Evolutionary conservation across 1,140 invertebrate genomes (phyloP).

Genomic region (Stegodyphus dumicola): DNA sequence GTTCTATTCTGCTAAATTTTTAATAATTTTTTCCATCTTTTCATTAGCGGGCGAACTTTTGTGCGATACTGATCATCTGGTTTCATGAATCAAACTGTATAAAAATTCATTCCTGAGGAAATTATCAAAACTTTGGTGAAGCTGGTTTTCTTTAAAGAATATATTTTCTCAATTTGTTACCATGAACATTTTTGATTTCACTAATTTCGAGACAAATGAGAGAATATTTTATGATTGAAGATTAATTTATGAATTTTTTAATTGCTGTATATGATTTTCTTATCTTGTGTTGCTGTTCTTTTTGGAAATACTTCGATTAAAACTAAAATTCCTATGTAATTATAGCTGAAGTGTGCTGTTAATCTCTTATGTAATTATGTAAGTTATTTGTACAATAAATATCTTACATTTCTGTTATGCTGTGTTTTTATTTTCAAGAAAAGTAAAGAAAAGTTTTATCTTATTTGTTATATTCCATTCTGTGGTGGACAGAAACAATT

Average conservation of each 20-base stretch:
- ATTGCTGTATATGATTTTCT: neutral
- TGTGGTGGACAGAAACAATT: too few species aligned
- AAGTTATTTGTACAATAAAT: conserved; percentile 54
- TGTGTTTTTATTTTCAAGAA: neutral
- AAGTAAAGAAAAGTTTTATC: too few species aligned
- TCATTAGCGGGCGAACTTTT: conserved; percentile 61
- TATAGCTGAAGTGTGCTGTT: conserved; percentile 7
- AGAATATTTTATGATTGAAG: conserved; percentile 9
- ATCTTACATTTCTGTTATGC: conserved; percentile 35
- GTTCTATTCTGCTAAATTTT: too few species aligned
- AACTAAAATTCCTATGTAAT: conserved; percentile 5
- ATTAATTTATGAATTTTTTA: neutral
- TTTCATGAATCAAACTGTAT: conserved; percentile 39
- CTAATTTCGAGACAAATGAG: conserved; percentile 30
- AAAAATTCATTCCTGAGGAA: conserved; percentile 28
- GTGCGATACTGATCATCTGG: conserved; percentile 45
- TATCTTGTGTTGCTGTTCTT: conserved; percentile 9
- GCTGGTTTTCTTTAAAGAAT: conserved; percentile 16
- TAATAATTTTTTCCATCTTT: conserved; percentile 5
- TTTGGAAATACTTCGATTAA: conserved; percentile 4
- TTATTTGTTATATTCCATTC: too few species aligned
- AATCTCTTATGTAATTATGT: conserved; percentile 27
- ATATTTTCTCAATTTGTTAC: neutral
- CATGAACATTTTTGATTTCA: conserved; percentile 22
- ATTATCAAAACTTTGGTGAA: neutral